Evolutionary conservation across 2,797 vertebrate species (phyloP).

Genomic region (Notoglanidium macrostoma): DNA sequence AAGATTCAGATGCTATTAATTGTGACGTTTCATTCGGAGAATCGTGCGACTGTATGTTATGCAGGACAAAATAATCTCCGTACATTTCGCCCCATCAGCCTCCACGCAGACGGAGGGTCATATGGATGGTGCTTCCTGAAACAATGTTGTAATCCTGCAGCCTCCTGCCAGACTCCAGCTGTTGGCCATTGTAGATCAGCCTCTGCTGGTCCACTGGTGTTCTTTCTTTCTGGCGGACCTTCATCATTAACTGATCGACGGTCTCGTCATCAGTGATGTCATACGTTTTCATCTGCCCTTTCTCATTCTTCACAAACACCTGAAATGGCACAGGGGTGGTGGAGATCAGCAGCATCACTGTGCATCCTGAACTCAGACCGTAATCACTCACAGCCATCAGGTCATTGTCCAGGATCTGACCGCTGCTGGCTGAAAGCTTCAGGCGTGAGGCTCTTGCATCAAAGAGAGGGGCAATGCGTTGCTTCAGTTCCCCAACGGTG

Average conservation of each 20-base stretch:
- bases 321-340: not conserved
- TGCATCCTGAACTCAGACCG: conserved; percentile 12
- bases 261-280: conserved; percentile 57
- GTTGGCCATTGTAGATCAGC: conserved; percentile 58
- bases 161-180: conserved; percentile 49
- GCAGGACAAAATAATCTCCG: not conserved
- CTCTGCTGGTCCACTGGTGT: conserved; percentile 66
- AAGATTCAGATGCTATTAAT: not conserved
- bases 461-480: not conserved
- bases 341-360: conserved; percentile 21
- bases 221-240: conserved; percentile 55
- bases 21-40: not conserved
- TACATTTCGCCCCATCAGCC: conserved; percentile 56
- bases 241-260: conserved; percentile 60
- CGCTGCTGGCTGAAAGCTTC: conserved; percentile 58
- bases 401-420: conserved; percentile 62
- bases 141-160: conserved; percentile 65
- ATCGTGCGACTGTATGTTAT: no score
- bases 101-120: conserved; percentile 66
- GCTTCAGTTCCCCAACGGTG: not conserved
- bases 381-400: not conserved
- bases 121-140: conserved; percentile 60
- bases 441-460: not conserved
- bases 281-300: conserved; percentile 55
- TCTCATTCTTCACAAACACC: conserved; percentile 14